Evolutionary conservation across 2,888 invertebrate genomes (phyloP).

Genomic region (Opisthograptis luteolata): DNA sequence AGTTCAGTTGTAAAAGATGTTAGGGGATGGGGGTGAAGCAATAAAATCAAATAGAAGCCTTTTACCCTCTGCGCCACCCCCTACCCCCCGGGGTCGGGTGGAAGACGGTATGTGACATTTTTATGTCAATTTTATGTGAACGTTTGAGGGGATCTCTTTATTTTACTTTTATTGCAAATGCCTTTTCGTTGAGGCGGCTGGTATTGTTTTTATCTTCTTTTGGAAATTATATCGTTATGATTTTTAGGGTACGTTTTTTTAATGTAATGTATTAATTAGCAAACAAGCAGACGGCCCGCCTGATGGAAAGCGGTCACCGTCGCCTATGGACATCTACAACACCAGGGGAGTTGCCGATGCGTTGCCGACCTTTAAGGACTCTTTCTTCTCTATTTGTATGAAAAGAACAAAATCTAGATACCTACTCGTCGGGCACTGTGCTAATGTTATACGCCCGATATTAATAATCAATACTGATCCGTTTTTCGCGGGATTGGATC

Average conservation of each 20-base stretch:
- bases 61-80: slow-evolving; percentile 24
- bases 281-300: too few species aligned
- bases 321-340: too few species aligned
- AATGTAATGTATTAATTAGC: too few species aligned
- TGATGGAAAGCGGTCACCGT: too few species aligned
- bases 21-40: slow-evolving; percentile 26
- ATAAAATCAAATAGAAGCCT: slow-evolving; percentile 41
- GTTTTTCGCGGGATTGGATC: too few species aligned
- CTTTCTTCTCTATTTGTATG: too few species aligned
- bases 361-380: too few species aligned
- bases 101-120: slow-evolving; percentile 37
- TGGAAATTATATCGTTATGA: neutral
- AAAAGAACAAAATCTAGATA: too few species aligned
- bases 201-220: slow-evolving; percentile 11
- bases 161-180: slow-evolving; percentile 33
- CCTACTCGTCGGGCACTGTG: too few species aligned
- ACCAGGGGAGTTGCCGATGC: too few species aligned
- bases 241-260: neutral
- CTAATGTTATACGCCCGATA: too few species aligned
- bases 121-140: slow-evolving; percentile 37
- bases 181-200: slow-evolving; percentile 1
- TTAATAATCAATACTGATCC: too few species aligned
- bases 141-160: slow-evolving; percentile 29
- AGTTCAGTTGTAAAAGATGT: slow-evolving; percentile 31
- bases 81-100: slow-evolving; percentile 17